A percentile compares a stretch with the other conserved stretches of the same genome.
Evolutionary conservation across 1,140 invertebrate genomes (phyloP).

Genomic region (Rhyzopertha dominica): DNA sequence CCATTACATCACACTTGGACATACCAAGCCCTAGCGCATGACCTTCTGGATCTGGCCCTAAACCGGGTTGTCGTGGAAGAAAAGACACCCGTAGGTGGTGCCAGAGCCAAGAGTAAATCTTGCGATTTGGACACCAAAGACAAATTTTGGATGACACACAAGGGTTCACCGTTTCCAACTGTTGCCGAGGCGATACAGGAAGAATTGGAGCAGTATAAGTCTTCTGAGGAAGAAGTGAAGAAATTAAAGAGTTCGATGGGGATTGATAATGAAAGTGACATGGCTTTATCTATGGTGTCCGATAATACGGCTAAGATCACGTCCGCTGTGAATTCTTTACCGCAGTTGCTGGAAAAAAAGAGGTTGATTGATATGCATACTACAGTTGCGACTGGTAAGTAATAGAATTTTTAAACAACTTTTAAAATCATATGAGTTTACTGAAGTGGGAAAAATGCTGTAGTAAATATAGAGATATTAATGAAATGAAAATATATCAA

Average conservation of each 20-base stretch:
- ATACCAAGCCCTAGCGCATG: slow-evolving; percentile 95
- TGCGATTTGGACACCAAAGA: slow-evolving; percentile 89
- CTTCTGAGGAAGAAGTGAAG: slow-evolving; percentile 95
- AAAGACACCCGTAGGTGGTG: slow-evolving; percentile 46
- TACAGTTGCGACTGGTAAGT: slow-evolving; percentile 84
- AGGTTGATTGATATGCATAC: slow-evolving; percentile 98
- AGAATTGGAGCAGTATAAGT: slow-evolving; percentile 89
- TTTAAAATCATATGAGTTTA: slow-evolving; percentile 7
- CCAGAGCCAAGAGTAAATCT: slow-evolving; percentile 71
- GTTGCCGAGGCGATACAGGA: slow-evolving; percentile 98
- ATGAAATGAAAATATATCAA: too few relatives aligned
- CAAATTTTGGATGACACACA: slow-evolving; percentile 88
- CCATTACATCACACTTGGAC: slow-evolving; percentile 99
- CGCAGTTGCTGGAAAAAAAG: slow-evolving; percentile 96
- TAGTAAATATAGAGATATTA: too few relatives aligned
- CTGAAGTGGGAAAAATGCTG: too few relatives aligned
- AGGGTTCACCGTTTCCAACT: slow-evolving; percentile 93
- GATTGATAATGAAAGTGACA: slow-evolving; percentile 70
- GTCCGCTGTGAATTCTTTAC: slow-evolving; percentile 90
- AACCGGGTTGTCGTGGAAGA: slow-evolving; percentile 85
- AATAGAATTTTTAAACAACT: slow-evolving; percentile 4
- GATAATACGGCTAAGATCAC: slow-evolving; percentile 94
- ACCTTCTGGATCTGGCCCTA: slow-evolving; percentile 85
- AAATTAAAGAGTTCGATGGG: slow-evolving; percentile 90
- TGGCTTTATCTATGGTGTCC: slow-evolving; percentile 74